phyloP scores from a whole-genome alignment of 2,888 invertebrate genomes.

The Polylopha cassiicola region DNA sequence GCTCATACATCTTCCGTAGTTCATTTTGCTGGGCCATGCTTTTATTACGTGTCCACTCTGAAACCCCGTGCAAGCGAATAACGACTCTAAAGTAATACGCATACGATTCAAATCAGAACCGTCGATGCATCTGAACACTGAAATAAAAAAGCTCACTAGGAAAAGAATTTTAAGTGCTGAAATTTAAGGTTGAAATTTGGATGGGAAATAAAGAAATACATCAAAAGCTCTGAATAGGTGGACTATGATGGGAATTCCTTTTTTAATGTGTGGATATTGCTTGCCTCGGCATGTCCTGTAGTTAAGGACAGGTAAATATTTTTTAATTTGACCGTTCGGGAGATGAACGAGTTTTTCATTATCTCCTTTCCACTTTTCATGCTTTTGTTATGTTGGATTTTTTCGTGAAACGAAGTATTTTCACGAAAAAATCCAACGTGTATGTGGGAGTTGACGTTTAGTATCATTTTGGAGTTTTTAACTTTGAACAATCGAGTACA shows the following conservation, averaged over 20 bases:
- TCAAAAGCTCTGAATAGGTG: conserved; percentile 47
- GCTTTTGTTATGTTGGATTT: conserved; percentile 7
- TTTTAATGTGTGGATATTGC: conserved; percentile 62
- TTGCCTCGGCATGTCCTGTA: conserved; percentile 41
- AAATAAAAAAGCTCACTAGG: too few relatives aligned
- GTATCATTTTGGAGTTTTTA: too few relatives aligned
- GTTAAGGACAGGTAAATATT: conserved; percentile 55
- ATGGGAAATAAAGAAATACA: conserved; percentile 26
- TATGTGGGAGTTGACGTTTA: too few relatives aligned
- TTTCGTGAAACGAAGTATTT: background rate
- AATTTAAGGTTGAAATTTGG: conserved; percentile 26
- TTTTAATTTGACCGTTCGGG: conserved; percentile 22
- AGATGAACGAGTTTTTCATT: conserved; percentile 19
- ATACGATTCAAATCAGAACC: background rate
- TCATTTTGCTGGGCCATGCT: conserved; percentile 67
- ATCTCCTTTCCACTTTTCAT: conserved; percentile 9
- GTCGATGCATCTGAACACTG: background rate
- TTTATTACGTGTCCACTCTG: conserved; percentile 44
- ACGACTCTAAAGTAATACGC: conserved; percentile 21
- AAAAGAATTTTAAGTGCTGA: conserved; percentile 22
- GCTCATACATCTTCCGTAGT: conserved; percentile 75
- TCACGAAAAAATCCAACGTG: too few relatives aligned
- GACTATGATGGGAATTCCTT: conserved; percentile 46
- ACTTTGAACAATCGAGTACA: too few relatives aligned
- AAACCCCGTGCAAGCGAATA: conserved; percentile 24